Percentiles rank a stretch among this genome's conserved stretches.
These are phyloP conservation scores for Nesogale talazaci DNA, from an alignment of 2,113 vertebrate species.

Conservation along the genomic window DNA sequence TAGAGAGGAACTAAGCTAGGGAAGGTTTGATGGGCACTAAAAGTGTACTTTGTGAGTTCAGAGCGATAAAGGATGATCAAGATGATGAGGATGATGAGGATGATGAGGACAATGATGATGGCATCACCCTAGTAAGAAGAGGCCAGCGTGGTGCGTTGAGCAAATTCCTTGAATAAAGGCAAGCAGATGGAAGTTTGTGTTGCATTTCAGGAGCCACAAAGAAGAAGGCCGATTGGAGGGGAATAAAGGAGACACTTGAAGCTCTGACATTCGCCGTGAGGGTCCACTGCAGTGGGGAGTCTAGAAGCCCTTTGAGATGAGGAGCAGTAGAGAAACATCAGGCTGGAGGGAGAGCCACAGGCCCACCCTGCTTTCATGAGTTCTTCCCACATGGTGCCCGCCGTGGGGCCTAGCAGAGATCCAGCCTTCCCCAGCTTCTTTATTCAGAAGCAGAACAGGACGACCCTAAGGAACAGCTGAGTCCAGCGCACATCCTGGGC, in stretches of 20 bases:
- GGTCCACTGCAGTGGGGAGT: fast-evolving
- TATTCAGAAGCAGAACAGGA: constrained; percentile 70
- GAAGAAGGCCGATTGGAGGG: neutral
- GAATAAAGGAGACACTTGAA: fast-evolving
- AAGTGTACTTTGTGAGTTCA: neutral
- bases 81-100: no score
- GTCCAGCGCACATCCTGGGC: constrained; percentile 9
- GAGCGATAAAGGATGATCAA: neutral
- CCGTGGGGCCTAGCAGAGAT: neutral
- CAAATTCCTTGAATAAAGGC: neutral
- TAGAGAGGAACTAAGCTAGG: fast-evolving
- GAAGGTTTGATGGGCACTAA: fast-evolving
- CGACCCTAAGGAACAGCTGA: constrained; percentile 61
- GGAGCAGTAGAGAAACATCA: neutral
- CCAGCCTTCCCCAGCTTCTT: constrained; percentile 25
- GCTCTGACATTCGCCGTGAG: fast-evolving
- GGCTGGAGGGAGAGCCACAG: neutral
- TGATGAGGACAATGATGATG: neutral
- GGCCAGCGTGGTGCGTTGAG: neutral
- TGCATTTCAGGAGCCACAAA: neutral
- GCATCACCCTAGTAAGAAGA: neutral
- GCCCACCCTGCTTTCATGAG: neutral
- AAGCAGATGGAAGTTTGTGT: fast-evolving
- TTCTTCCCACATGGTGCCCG: neutral
- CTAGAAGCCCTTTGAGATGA: neutral